Evolutionary conservation across 2,888 invertebrate species (phyloP), one percentile per base, ranked within the genome.

Genomic region (Sinodicranocentrus sp.): DNA sequence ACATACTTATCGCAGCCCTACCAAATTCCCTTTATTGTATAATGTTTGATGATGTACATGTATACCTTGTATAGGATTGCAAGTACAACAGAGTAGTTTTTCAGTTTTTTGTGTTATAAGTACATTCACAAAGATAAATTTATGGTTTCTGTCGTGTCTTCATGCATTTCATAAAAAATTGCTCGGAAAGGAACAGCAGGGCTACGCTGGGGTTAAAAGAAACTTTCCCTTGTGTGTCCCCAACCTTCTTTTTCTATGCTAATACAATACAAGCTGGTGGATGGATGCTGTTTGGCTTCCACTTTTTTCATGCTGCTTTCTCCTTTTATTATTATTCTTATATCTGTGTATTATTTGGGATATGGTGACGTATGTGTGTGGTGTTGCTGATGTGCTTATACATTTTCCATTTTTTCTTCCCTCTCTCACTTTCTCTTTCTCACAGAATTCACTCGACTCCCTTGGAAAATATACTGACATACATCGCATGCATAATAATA

Each of bases 101-200:
- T n/a, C n/a, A n/a, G n/a, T n/a, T n/a, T n/a, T n/a, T n/a, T n/a
- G n/a, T n/a, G n/a, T 33, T 33, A 33, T 10, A 33, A 26, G 59
- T 72, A 17, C 21, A 63, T 44, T 28, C 44, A 39, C 65, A 28
- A 52, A 61, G 71, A 70, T 61, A 80, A 73, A 80, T 80, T 80
- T 80, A 80, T 80, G 80, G 67, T 39, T 73, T 61, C 72, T 80
- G 80, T 80, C 80, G 65, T 80, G 80, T 73, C 80, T 71, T 73
- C 80, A 80, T 79, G 61, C 80, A 71, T 80, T 73, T 65, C 65
- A 52, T 72, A 72, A 73, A 70, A 77, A 79, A 79, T 65, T 79
- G 79, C 52, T 39, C 65, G 75, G 52, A 76, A 76, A 65, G 65
- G 75, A 65, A 76, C 65, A 44, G 75, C 75, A 76, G 71, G 79